Conservation (phyloP, 2,113 vertebrate genomes). For the Lynx canadensis region DNA sequence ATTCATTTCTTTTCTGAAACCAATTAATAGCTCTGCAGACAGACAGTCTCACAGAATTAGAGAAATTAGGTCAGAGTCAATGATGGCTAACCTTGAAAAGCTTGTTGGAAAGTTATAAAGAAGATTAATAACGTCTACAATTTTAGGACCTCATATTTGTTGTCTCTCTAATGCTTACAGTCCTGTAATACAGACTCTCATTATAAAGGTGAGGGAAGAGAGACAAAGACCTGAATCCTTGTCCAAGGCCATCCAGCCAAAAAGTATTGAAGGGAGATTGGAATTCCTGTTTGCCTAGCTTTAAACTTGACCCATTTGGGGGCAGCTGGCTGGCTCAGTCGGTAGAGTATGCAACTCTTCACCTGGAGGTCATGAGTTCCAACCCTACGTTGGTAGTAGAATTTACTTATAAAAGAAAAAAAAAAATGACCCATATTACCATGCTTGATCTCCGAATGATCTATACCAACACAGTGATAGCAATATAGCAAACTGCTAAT, state of each 20-base stretch:
- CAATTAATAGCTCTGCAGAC: slow-evolving; percentile 26
- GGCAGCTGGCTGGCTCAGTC: neutral
- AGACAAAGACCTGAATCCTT: neutral
- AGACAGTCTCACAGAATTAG: slow-evolving; percentile 24
- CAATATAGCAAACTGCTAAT: neutral
- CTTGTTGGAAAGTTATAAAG: slow-evolving; percentile 36
- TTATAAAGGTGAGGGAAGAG: neutral
- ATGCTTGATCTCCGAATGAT: neutral
- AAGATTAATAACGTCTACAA: neutral
- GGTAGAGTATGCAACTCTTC: neutral
- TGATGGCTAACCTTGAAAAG: slow-evolving; percentile 32
- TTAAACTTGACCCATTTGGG: neutral
- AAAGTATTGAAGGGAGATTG: neutral
- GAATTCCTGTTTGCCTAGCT: neutral
- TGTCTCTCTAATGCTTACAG: neutral
- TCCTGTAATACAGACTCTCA: neutral
- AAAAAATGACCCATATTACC: neutral
- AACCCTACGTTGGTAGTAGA: neutral
- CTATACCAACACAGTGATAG: neutral
- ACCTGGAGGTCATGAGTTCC: neutral
- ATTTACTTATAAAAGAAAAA: neutral
- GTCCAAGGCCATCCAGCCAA: neutral
- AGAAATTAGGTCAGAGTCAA: slow-evolving; percentile 62
- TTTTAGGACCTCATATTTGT: neutral
- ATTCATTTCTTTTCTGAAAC: slow-evolving; percentile 26